Percentiles rank a stretch among this genome's conserved stretches.
These are phyloP conservation scores for Macrobrachium rosenbergii DNA, from an alignment of 1,140 invertebrate species.

Conservation along the genomic window DNA sequence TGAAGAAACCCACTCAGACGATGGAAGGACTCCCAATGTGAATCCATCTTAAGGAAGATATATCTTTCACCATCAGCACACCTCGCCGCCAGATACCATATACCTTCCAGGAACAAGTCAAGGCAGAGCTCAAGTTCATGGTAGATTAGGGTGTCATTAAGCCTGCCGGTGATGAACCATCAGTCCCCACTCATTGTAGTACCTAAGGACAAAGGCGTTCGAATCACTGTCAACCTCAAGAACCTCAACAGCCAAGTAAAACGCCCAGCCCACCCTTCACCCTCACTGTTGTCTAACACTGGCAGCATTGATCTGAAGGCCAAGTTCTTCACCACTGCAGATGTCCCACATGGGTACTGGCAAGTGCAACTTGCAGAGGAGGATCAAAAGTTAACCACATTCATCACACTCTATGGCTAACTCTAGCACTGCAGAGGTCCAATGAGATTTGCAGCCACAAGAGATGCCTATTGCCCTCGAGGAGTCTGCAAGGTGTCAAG, in stretches of 20 bases:
- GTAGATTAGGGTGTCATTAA: neutral
- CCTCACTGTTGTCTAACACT: neutral
- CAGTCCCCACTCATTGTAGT: neutral
- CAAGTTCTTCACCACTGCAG: neutral
- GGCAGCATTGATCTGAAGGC: neutral
- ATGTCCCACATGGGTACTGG: neutral
- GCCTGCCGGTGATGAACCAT: neutral
- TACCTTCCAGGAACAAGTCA: conserved; percentile 1
- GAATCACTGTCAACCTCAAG: neutral
- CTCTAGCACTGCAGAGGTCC: conserved; percentile 1
- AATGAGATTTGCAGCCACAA: neutral
- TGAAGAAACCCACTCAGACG: too few species aligned
- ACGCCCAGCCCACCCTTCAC: conserved; percentile 16
- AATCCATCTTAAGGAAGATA: neutral
- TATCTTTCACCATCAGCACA: neutral
- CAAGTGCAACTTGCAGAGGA: conserved; percentile 10
- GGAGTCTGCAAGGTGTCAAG: neutral
- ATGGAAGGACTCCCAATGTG: too few species aligned
- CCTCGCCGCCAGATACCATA: neutral
- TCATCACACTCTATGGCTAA: neutral
- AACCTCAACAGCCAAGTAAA: neutral
- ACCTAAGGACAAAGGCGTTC: neutral
- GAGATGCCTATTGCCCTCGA: neutral
- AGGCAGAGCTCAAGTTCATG: conserved; percentile 20
- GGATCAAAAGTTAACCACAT: conserved; percentile 6